Percentiles rank a stretch among this genome's conserved stretches.
phyloP scores from a whole-genome alignment of 2,113 vertebrate genomes.

The Perca fluviatilis region DNA sequence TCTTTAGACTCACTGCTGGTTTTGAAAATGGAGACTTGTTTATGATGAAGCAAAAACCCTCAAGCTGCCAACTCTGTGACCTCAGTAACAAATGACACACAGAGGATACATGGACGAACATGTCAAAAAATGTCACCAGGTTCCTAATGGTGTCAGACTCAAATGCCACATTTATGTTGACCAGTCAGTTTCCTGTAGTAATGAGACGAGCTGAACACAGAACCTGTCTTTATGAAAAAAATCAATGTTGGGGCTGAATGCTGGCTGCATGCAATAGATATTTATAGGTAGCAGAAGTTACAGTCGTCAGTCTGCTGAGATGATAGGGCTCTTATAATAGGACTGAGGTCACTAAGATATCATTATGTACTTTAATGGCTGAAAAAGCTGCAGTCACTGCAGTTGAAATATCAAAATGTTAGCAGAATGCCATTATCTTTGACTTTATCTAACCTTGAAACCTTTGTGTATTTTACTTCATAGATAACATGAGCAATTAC shows the following conservation, averaged over 20 bases:
- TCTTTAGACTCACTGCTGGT: neutral
- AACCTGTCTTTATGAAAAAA: constrained; percentile 9
- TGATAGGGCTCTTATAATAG: constrained; percentile 55
- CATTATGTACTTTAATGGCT: constrained; percentile 47
- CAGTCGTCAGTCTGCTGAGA: constrained; percentile 54
- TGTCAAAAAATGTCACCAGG: constrained; percentile 23
- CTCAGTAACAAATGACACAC: constrained; percentile 5
- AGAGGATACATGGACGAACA: neutral
- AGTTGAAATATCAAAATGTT: neutral
- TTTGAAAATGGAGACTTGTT: constrained; percentile 19
- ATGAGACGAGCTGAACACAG: constrained; percentile 16
- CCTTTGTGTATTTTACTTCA: neutral
- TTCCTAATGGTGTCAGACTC: neutral
- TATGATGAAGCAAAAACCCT: constrained; percentile 24
- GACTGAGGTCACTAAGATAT: constrained; percentile 57
- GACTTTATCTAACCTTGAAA: neutral
- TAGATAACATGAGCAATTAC: neutral
- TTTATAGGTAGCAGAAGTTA: constrained; percentile 61
- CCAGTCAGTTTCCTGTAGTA: neutral
- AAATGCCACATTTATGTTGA: neutral
- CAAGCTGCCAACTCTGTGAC: constrained; percentile 19
- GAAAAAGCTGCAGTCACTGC: neutral
- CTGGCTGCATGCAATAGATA: constrained; percentile 26
- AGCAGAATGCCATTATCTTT: neutral
- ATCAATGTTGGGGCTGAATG: constrained; percentile 12